A percentile compares a stretch with the other conserved stretches of the same genome.
These are phyloP conservation scores for Itoplectis maculator DNA, from an alignment of 2,888 invertebrate genomes.

Conservation along the genomic window DNA sequence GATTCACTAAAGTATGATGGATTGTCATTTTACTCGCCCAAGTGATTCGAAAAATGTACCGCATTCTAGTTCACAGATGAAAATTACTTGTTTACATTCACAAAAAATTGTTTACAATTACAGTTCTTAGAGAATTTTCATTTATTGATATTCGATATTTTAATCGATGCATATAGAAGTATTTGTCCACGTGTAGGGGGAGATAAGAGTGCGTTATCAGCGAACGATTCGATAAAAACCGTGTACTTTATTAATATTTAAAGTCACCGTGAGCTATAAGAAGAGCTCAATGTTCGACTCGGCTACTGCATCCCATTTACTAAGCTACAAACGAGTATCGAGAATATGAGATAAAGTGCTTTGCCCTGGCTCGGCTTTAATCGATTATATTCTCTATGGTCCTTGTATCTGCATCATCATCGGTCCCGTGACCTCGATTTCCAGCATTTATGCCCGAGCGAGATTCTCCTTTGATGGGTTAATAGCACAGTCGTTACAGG, in stretches of 20 bases:
- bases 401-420: constrained; percentile 60
- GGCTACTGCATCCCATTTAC: constrained; percentile 13
- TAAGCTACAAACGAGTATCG: constrained; percentile 45
- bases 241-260: constrained; percentile 7
- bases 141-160: background rate
- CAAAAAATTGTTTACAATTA: background rate
- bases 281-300: constrained; percentile 4
- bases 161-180: no score
- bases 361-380: constrained; percentile 40
- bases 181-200: background rate
- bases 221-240: background rate
- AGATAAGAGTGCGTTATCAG: background rate
- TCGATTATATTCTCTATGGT: constrained; percentile 60
- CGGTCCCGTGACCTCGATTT: constrained; percentile 60
- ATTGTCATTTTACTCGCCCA: no score
- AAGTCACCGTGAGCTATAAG: background rate
- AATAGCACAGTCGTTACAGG: constrained; percentile 28
- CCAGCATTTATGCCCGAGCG: constrained; percentile 17
- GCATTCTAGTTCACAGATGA: background rate
- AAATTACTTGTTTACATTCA: background rate
- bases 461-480: constrained; percentile 49
- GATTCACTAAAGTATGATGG: no score
- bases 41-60: no score
- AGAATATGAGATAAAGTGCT: constrained; percentile 57
- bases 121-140: background rate